Evolutionary conservation across 2,113 vertebrate species (phyloP).

Genomic region (Brachirus orientalis): DNA sequence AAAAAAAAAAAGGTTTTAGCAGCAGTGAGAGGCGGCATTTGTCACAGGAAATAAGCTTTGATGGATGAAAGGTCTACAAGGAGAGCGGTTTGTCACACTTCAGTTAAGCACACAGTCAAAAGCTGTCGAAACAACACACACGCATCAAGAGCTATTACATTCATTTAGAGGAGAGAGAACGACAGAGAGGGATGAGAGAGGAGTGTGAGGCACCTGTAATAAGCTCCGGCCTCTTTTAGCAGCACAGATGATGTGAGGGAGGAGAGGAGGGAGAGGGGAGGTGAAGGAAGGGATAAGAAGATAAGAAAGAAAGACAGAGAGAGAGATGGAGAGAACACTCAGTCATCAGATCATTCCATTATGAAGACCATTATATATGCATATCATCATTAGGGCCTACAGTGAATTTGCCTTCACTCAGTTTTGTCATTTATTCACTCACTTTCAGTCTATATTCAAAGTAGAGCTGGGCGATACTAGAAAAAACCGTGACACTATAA

Average conservation of each 20-base stretch:
- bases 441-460: too few species aligned
- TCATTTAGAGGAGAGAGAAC: constrained; percentile 30
- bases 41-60: constrained; percentile 1
- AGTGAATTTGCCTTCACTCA: too few species aligned
- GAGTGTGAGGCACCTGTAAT: constrained; percentile 36
- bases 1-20: constrained; percentile 9
- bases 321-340: not conserved
- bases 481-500: too few species aligned
- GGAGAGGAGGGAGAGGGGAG: constrained; percentile 12
- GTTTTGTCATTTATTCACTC: too few species aligned
- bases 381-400: too few species aligned
- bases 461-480: too few species aligned
- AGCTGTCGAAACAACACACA: constrained; percentile 31
- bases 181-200: constrained; percentile 19
- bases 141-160: constrained; percentile 41
- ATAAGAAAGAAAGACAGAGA: not conserved
- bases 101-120: constrained; percentile 25
- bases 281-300: too few species aligned
- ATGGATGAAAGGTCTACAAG: constrained; percentile 34
- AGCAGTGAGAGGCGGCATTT: too few species aligned
- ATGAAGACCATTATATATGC: not conserved
- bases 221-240: constrained; percentile 42
- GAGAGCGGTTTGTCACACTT: constrained; percentile 54
- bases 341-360: constrained; percentile 17
- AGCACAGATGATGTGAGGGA: constrained; percentile 52